These are phyloP conservation scores for Psilopsiagon aymara DNA, from an alignment of 2,113 vertebrate genomes.

Conservation along the genomic window DNA sequence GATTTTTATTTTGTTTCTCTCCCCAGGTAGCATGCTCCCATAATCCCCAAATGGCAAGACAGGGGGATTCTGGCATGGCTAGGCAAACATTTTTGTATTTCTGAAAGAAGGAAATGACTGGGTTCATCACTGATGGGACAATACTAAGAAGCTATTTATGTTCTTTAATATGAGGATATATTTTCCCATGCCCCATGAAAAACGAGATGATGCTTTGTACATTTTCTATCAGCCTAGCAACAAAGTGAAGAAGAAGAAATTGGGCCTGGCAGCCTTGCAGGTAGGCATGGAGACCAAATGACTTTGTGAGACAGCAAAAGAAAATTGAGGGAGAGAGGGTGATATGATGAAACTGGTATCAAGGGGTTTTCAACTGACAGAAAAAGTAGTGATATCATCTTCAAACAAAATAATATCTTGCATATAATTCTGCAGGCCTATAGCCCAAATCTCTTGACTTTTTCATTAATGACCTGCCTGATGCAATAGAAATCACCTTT, in stretches of 20 bases:
- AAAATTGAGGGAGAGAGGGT: not conserved
- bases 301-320: not conserved
- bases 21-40: not conserved
- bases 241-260: not conserved
- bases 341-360: not conserved
- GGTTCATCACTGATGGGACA: constrained; percentile 18
- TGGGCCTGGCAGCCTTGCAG: not conserved
- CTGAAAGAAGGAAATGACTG: constrained; percentile 39
- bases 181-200: not conserved
- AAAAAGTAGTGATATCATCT: not conserved
- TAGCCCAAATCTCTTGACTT: not conserved
- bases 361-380: not conserved
- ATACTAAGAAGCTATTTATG: constrained; percentile 30
- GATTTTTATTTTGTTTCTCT: not conserved
- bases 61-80: not conserved
- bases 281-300: not conserved
- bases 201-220: not conserved
- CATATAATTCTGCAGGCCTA: not conserved
- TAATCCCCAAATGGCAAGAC: not conserved
- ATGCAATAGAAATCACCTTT: not conserved
- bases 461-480: not conserved
- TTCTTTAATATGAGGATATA: not conserved
- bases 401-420: not conserved
- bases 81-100: not conserved
- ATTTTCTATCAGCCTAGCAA: not conserved